These are phyloP conservation scores for Cygnus atratus DNA, from an alignment of 2,113 vertebrate species.

Conservation along the genomic window DNA sequence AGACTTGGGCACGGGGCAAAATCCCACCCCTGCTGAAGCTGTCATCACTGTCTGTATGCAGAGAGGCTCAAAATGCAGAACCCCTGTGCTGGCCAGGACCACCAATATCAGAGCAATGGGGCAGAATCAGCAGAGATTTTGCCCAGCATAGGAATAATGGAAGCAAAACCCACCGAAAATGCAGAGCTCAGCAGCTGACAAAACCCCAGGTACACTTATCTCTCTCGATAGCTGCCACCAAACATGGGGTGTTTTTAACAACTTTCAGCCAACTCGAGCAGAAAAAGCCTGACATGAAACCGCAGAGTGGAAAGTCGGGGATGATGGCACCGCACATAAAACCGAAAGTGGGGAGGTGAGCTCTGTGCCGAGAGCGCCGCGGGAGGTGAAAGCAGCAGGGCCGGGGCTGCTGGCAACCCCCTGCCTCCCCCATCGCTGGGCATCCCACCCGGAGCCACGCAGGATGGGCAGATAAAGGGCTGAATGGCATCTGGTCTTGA, in stretches of 20 bases:
- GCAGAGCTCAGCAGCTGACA: not conserved
- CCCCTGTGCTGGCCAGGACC: not conserved
- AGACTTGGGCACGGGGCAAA: not conserved
- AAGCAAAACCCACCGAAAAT: not conserved
- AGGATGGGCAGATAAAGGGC: not conserved
- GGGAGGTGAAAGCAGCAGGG: not conserved
- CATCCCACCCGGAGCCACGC: not conserved
- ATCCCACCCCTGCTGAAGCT: not conserved
- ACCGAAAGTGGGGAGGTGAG: not conserved
- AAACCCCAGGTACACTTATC: not conserved
- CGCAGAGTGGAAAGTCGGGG: not conserved
- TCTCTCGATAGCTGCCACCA: not conserved
- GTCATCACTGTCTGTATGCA: rapidly evolving
- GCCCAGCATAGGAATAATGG: not conserved
- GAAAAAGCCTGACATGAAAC: slow-evolving; percentile 40
- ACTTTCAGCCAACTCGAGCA: not conserved
- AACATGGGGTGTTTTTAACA: slow-evolving; percentile 20
- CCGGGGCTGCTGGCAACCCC: not conserved
- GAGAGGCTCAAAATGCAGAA: not conserved
- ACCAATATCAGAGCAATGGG: not conserved
- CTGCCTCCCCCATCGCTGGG: rapidly evolving
- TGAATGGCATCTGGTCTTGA: not conserved
- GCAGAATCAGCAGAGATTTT: not conserved
- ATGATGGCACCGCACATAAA: not conserved
- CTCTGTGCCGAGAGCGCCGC: not conserved